Conservation (phyloP, 2,113 vertebrate species). For the Syngnathus typhle region DNA sequence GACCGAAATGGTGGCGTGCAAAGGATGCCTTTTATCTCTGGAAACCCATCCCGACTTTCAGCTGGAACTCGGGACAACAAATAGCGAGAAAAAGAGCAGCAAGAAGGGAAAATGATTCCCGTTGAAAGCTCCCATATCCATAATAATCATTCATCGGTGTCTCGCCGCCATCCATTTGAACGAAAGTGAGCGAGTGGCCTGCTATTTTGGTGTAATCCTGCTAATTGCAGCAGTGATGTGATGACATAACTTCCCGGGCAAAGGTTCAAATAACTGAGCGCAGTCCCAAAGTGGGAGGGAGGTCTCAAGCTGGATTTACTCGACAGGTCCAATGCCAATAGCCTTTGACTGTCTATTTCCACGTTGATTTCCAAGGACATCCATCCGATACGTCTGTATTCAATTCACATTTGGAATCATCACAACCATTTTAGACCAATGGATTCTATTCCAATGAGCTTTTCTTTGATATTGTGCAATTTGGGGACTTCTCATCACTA, state of each 20-base stretch:
- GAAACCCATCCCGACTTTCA: neutral
- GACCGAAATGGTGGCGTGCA: slow-evolving; percentile 17
- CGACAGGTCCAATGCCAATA: neutral
- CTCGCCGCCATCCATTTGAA: neutral
- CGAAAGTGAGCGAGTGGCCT: neutral
- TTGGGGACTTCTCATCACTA: neutral
- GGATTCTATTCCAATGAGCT: too few species aligned
- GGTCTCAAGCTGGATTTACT: neutral
- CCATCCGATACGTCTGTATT: too few species aligned
- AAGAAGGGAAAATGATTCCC: neutral
- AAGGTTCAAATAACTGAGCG: neutral
- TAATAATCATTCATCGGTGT: neutral
- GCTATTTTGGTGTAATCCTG: neutral
- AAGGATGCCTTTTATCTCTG: slow-evolving; percentile 19
- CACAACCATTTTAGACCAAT: too few species aligned
- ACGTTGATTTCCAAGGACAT: neutral
- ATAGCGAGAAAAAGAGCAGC: neutral
- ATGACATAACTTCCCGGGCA: neutral
- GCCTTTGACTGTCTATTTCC: neutral
- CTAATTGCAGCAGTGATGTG: neutral
- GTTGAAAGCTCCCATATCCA: neutral
- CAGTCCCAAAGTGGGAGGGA: neutral
- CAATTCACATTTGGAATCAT: too few species aligned
- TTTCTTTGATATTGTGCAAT: too few species aligned
- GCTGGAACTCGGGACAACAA: neutral